Conservation (phyloP, 2,888 invertebrate species). For the Noctuana brunneofusca region DNA sequence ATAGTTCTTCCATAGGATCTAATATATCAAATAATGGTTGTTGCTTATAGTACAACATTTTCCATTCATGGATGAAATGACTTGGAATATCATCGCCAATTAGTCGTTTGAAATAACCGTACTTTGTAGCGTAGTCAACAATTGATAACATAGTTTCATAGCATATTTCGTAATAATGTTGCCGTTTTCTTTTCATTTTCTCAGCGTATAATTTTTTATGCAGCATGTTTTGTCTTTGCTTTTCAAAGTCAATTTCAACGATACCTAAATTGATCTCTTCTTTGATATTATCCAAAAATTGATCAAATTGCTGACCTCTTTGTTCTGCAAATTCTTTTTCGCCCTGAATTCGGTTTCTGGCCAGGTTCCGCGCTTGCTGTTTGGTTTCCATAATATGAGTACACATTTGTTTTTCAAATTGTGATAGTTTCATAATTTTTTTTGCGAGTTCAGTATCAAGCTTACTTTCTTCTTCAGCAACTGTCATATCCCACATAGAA, state of each 20-base stretch:
- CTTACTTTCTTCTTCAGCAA: conserved; percentile 77
- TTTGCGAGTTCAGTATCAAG: conserved; percentile 77
- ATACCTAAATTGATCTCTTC: conserved; percentile 72
- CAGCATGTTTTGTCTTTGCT: conserved; percentile 74
- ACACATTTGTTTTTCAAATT: conserved; percentile 86
- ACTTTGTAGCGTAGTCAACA: conserved; percentile 79
- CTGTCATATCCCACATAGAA: conserved; percentile 79
- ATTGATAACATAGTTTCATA: conserved; percentile 79
- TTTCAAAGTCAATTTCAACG: conserved; percentile 79
- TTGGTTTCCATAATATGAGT: conserved; percentile 85
- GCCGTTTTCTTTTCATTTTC: conserved; percentile 74
- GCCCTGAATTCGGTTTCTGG: conserved; percentile 77
- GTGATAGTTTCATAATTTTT: conserved; percentile 83
- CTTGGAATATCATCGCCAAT: conserved; percentile 71
- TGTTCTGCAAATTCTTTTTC: conserved; percentile 76
- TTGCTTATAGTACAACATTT: conserved; percentile 77
- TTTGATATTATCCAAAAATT: conserved; percentile 69
- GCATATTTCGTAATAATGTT: conserved; percentile 77
- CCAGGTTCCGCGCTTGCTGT: conserved; percentile 80
- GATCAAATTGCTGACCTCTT: conserved; percentile 74
- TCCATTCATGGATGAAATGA: conserved; percentile 81
- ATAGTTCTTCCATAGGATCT: no score
- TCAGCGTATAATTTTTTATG: conserved; percentile 80
- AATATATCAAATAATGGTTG: conserved; percentile 80
- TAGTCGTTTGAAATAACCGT: conserved; percentile 72